phyloP scores from a whole-genome alignment of 1,140 invertebrate species.

The Ips typographus region DNA sequence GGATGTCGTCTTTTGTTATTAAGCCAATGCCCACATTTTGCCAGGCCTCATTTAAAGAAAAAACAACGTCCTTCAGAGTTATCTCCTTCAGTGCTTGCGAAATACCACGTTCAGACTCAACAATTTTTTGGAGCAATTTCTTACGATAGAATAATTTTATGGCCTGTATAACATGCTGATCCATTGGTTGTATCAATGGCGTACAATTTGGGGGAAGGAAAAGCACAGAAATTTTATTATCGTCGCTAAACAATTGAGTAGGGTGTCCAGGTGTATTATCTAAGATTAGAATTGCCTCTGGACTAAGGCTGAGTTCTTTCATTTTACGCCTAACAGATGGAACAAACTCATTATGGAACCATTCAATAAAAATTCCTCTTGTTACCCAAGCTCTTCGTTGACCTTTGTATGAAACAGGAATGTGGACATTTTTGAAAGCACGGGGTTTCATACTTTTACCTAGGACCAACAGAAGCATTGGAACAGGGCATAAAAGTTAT shows the following conservation, averaged over 20 bases:
- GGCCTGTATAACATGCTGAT: constrained; percentile 47
- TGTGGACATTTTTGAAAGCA: constrained; percentile 22
- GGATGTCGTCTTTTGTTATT: too few species aligned
- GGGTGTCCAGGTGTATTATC: constrained; percentile 47
- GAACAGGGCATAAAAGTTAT: constrained; percentile 50
- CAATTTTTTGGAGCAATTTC: constrained; percentile 10
- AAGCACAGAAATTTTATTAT: constrained; percentile 38
- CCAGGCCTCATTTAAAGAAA: constrained; percentile 7
- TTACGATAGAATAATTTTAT: constrained; percentile 38
- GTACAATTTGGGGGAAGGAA: constrained; percentile 46
- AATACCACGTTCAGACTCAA: constrained; percentile 1
- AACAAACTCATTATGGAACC: constrained; percentile 33
- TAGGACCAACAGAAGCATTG: constrained; percentile 46
- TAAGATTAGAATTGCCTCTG: constrained; percentile 43
- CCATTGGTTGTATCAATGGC: constrained; percentile 47
- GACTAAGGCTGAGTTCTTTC: constrained; percentile 12
- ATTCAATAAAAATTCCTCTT: constrained; percentile 24
- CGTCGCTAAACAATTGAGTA: constrained; percentile 12
- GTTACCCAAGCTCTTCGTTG: constrained; percentile 22
- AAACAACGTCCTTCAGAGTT: constrained; percentile 10
- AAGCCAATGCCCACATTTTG: not conserved
- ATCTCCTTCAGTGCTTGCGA: not conserved
- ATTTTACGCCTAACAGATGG: constrained; percentile 21
- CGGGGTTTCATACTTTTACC: constrained; percentile 29
- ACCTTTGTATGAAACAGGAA: constrained; percentile 10